These are phyloP conservation scores for Amblyjoppa fuscipennis DNA, from an alignment of 2,888 invertebrate species.

Conservation along the genomic window DNA sequence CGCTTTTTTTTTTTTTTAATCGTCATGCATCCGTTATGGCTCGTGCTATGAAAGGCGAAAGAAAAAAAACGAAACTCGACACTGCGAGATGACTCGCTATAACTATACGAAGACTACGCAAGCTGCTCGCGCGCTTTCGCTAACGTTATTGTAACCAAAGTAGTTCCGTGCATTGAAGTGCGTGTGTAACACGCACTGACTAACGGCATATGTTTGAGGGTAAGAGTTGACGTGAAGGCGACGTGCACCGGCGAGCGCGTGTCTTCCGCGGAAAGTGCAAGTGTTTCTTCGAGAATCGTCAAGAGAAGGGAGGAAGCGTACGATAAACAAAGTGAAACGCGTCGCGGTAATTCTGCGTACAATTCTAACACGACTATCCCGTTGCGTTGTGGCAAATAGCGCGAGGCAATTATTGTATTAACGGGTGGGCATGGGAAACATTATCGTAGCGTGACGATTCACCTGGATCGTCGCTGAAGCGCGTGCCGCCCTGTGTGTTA, in stretches of 20 bases:
- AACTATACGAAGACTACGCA: slow-evolving; percentile 10
- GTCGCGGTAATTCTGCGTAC: slow-evolving; percentile 33
- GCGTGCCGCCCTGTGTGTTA: not conserved
- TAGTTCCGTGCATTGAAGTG: slow-evolving; percentile 4
- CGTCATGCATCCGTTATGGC: slow-evolving; percentile 17
- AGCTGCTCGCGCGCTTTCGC: slow-evolving; percentile 41
- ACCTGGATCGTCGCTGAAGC: slow-evolving; percentile 33
- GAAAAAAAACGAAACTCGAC: slow-evolving; percentile 38
- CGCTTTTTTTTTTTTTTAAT: slow-evolving; percentile 18
- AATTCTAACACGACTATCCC: slow-evolving; percentile 50
- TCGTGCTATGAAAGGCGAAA: slow-evolving; percentile 37
- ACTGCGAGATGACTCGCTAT: slow-evolving; percentile 25
- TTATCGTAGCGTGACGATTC: slow-evolving; percentile 59
- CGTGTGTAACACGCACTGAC: slow-evolving; percentile 7
- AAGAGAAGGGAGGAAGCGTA: not conserved
- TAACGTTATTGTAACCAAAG: slow-evolving; percentile 15
- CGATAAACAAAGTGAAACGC: slow-evolving; percentile 60
- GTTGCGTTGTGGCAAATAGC: slow-evolving; percentile 55
- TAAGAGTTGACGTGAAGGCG: slow-evolving; percentile 25
- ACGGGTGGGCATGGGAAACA: slow-evolving; percentile 46
- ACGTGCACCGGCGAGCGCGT: slow-evolving; percentile 35
- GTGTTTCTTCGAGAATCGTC: slow-evolving; percentile 33
- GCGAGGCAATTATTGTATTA: slow-evolving; percentile 29
- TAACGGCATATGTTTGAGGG: slow-evolving; percentile 12
- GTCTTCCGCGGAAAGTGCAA: slow-evolving; percentile 54